Evolutionary conservation across 2,797 vertebrate genomes (phyloP), one percentile per base, ranked within the genome.

Genomic region (Coluber constrictor): DNA sequence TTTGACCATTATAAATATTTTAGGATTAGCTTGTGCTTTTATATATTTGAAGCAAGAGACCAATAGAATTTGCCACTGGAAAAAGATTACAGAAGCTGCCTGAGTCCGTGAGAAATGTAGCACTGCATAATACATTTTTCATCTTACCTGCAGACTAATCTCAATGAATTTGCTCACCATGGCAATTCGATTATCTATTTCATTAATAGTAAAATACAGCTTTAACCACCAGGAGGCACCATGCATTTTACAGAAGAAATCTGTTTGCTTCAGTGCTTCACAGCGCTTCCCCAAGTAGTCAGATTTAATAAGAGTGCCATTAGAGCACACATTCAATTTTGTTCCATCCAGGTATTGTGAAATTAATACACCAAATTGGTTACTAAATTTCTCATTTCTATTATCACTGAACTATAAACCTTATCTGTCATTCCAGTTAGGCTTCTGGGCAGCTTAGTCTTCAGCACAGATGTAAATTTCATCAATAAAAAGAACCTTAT

Each of bases 181-280:
- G 51, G 90, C 32, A 32, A 60, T 70, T 86, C 12, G 57, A 89
- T 86, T 47, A 3, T 79, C 92, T 91, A 94, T 96, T 86, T 87
- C 86, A 90, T 15, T 86, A 37, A 90, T 66, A 91, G 70, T 4
- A 59, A 93, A 83, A 83, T 94, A 79, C 90, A 74, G 1, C 0
- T 90, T 89, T 89, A 96, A 94, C 95, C 95, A 95, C 95, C 29
- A 32, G 94, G 93, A 97, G 95, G 94, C 94, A 97, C 25, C 87
- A 10, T 27, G 83, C 92, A 86, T 66, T 93, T 93, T 92, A 91
- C 79, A 93, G 51, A 18, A 66, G 18, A n/a, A 11, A 89, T 92
- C 88, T 90, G 12, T 89, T 89, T 92, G 86, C 63, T 93, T 86
- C 9, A 2, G n/a, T 86, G 55, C 43, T 83, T 92, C 56, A 37